These are phyloP conservation scores for Lasaia peninsularis DNA, from an alignment of 1,140 invertebrate genomes.

Conservation along the genomic window DNA sequence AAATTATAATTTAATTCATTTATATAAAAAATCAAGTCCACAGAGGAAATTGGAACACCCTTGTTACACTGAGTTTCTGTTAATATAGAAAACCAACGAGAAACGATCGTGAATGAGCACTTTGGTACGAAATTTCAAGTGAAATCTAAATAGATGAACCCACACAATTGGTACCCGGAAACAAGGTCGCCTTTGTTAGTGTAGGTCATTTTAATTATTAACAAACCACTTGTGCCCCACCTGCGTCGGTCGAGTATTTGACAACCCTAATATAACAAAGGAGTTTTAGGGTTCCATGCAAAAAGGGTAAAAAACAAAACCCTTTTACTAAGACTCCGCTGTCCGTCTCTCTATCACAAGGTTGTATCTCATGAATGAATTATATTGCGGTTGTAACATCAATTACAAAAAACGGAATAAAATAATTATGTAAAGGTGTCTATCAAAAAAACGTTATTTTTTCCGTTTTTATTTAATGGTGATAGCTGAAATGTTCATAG, in stretches of 20 bases:
- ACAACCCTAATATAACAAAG: background rate
- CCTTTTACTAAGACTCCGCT: too few species aligned
- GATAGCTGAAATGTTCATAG: too few species aligned
- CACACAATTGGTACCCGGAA: conserved; percentile 16
- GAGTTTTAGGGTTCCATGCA: too few species aligned
- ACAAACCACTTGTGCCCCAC: background rate
- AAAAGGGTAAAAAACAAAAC: too few species aligned
- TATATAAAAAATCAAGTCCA: background rate
- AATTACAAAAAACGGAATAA: too few species aligned
- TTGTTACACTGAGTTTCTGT: background rate
- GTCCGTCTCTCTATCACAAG: too few species aligned
- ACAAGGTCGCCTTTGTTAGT: conserved; percentile 8
- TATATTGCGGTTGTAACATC: too few species aligned
- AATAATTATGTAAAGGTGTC: too few species aligned
- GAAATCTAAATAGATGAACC: conserved; percentile 31
- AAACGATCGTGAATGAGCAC: background rate
- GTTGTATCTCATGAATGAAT: too few species aligned
- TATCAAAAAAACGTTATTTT: too few species aligned
- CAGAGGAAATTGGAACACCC: background rate
- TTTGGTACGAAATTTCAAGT: conserved; percentile 19
- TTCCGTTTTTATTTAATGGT: too few species aligned
- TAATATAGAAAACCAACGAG: conserved; percentile 6
- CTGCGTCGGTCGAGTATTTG: background rate
- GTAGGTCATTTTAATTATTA: conserved; percentile 9
- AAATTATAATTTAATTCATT: too few species aligned